Percentiles rank a stretch among this genome's conserved stretches.
These are phyloP conservation scores for Entelurus aequoreus DNA, from an alignment of 2,113 vertebrate genomes.

Conservation along the genomic window DNA sequence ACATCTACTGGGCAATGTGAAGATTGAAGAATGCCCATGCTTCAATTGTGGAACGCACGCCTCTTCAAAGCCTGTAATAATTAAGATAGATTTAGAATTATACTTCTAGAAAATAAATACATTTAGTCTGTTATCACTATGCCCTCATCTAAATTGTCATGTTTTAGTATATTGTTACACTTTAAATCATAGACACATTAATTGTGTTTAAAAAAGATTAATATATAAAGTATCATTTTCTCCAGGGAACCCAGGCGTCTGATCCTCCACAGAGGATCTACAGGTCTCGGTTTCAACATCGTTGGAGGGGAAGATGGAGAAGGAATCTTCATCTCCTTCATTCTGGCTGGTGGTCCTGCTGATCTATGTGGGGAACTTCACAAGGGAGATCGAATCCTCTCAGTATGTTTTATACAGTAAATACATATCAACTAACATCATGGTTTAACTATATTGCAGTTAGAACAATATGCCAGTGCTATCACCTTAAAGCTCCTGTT, in stretches of 20 bases:
- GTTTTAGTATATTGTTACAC: too few relatives aligned
- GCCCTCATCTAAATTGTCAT: too few relatives aligned
- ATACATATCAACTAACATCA: neutral
- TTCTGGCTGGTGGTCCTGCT: conserved; percentile 92
- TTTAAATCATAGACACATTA: neutral
- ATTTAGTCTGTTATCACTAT: too few relatives aligned
- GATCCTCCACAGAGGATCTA: conserved; percentile 87
- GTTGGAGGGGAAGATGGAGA: conserved; percentile 98
- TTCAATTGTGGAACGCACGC: too few relatives aligned
- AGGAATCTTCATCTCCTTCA: conserved; percentile 98
- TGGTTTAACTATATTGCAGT: neutral
- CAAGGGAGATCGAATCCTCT: conserved; percentile 94
- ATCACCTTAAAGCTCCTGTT: neutral
- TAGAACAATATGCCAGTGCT: neutral
- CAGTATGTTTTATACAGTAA: conserved; percentile 70
- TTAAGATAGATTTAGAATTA: neutral
- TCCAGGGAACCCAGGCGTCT: conserved; percentile 88
- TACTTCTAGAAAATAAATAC: too few relatives aligned
- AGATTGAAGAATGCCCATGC: neutral
- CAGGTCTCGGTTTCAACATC: conserved; percentile 97
- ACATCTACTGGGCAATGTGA: conserved; percentile 49
- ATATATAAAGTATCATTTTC: conserved; percentile 2
- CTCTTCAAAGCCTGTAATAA: neutral
- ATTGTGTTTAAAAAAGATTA: neutral
- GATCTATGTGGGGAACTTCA: conserved; percentile 94